A percentile compares a stretch with the other conserved stretches of the same genome.
Conservation (phyloP, 2,888 invertebrate genomes). For the Pharmacophagus antenor region DNA sequence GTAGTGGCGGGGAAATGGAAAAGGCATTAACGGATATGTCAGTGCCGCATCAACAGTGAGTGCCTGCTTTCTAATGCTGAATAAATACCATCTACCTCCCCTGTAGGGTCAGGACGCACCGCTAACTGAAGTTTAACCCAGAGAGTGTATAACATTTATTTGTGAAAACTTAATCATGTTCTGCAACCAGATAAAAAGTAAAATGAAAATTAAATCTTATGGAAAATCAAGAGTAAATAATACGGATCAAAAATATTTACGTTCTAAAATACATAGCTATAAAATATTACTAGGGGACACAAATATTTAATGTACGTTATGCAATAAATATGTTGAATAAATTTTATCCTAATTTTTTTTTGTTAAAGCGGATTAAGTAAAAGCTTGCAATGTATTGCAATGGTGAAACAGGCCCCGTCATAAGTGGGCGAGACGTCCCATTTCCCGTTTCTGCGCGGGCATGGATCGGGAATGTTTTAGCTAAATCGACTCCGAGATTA, state of each 20-base stretch:
- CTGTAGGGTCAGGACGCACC: conserved; percentile 49
- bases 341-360: too few relatives aligned
- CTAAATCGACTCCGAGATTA: conserved; percentile 67
- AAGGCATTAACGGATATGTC: conserved; percentile 81
- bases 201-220: too few relatives aligned
- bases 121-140: conserved; percentile 38
- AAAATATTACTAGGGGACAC: too few relatives aligned
- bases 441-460: conserved; percentile 58
- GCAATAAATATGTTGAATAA: too few relatives aligned
- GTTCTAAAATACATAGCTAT: too few relatives aligned
- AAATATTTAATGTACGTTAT: too few relatives aligned
- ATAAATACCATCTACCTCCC: conserved; percentile 73
- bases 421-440: conserved; percentile 60
- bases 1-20: conserved; percentile 74
- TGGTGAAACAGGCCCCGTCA: conserved; percentile 43
- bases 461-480: conserved; percentile 65
- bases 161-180: neutral
- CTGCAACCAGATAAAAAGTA: too few relatives aligned
- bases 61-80: conserved; percentile 77
- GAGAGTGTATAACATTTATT: neutral
- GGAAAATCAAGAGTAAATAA: too few relatives aligned
- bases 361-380: conserved; percentile 17
- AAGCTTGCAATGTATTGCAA: conserved; percentile 13
- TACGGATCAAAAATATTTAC: too few relatives aligned
- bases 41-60: conserved; percentile 76